A percentile compares a stretch with the other conserved stretches of the same genome.
These are phyloP conservation scores for Centroberyx gerrardi DNA, from an alignment of 2,797 vertebrate species.

Conservation along the genomic window DNA sequence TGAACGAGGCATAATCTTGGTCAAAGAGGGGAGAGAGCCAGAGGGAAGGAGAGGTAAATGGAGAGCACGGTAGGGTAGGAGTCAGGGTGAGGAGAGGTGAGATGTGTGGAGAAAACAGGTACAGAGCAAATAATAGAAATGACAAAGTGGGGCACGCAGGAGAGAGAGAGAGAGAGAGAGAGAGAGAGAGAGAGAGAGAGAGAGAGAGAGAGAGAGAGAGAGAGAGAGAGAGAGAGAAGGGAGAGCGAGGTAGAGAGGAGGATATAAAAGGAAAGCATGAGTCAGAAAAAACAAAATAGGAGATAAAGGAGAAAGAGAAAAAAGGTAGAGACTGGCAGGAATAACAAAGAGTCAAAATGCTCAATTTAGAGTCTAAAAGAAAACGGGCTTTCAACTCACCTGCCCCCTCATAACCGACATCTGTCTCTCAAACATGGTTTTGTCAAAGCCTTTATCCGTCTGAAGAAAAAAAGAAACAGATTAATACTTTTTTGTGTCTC, in stretches of 20 bases:
- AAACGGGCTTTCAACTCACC: conserved; percentile 81
- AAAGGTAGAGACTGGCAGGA: not conserved
- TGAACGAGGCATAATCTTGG: too few relatives aligned
- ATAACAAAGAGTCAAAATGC: not conserved
- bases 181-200: conserved; percentile 11
- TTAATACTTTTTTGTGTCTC: fast-evolving
- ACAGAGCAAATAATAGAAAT: not conserved
- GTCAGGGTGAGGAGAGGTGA: not conserved
- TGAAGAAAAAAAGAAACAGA: conserved; percentile 62
- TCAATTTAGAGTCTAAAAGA: not conserved
- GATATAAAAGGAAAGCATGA: conserved; percentile 25
- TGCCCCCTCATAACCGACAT: conserved; percentile 99
- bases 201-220: conserved; percentile 21
- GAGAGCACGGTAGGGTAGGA: too few relatives aligned
- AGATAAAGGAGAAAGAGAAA: not conserved
- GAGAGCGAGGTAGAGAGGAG: not conserved
- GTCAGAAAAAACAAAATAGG: not conserved
- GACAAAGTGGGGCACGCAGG: conserved; percentile 14
- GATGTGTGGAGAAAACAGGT: not conserved
- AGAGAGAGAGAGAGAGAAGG: conserved; percentile 20
- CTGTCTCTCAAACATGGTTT: conserved; percentile 95
- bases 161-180: conserved; percentile 16
- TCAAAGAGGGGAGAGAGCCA: too few relatives aligned
- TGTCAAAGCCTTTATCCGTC: conserved; percentile 96
- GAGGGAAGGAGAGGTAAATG: too few relatives aligned